Percentiles rank a stretch among this genome's conserved stretches.
These are phyloP conservation scores for Agonopterix heracliana DNA, from an alignment of 2,888 invertebrate genomes.

Conservation along the genomic window DNA sequence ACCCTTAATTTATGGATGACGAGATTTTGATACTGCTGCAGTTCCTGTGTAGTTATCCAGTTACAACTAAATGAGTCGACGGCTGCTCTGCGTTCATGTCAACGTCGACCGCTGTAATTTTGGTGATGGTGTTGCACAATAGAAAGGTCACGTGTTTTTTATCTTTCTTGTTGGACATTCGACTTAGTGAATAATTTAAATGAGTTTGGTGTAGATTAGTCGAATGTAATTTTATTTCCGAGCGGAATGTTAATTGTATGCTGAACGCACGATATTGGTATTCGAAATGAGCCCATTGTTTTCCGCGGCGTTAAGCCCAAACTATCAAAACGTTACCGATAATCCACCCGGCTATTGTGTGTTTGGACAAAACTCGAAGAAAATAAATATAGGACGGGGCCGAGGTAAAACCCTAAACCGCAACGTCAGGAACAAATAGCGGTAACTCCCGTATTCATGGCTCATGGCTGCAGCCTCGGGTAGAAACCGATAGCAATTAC, in stretches of 20 bases:
- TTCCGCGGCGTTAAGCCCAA: slow-evolving; percentile 37
- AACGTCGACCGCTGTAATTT: background rate
- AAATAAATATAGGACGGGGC: slow-evolving; percentile 66
- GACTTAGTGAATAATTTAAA: too few species aligned
- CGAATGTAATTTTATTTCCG: too few species aligned
- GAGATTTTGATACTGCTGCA: slow-evolving; percentile 54
- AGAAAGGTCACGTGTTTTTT: too few species aligned
- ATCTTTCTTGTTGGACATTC: too few species aligned
- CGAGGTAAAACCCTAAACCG: slow-evolving; percentile 69
- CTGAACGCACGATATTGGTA: slow-evolving; percentile 33
- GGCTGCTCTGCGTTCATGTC: background rate
- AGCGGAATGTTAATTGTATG: slow-evolving; percentile 4
- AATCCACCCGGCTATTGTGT: slow-evolving; percentile 54
- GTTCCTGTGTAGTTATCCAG: slow-evolving; percentile 20
- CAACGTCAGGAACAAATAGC: slow-evolving; percentile 75
- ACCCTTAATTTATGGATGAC: slow-evolving; percentile 60
- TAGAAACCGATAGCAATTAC: slow-evolving; percentile 75
- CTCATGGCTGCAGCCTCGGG: slow-evolving; percentile 69
- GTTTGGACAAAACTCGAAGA: slow-evolving; percentile 65
- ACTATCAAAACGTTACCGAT: slow-evolving; percentile 46
- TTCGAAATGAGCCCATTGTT: slow-evolving; percentile 44
- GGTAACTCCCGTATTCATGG: slow-evolving; percentile 75
- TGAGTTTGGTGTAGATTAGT: too few species aligned
- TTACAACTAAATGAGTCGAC: slow-evolving; percentile 32
- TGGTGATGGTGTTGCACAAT: background rate